Evolutionary conservation across 1,140 invertebrate species (phyloP), one percentile per base, ranked within the genome.

Genomic region (Drosophila suzukii): DNA sequence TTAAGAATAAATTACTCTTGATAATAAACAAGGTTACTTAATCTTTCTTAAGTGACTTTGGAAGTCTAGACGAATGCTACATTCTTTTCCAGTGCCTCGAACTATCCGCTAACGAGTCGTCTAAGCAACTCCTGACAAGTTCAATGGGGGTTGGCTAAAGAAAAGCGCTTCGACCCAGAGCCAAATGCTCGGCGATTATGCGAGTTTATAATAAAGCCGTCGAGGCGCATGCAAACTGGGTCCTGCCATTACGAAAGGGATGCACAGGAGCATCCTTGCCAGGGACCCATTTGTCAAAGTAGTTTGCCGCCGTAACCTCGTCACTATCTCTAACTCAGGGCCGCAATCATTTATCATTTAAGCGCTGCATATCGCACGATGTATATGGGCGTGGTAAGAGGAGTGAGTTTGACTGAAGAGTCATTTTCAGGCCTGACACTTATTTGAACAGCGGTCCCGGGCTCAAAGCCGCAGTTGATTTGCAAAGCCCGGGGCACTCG

Each of bases 321-420:
- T 88, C 82, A 88, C 83, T 88, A 86, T 88, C 83, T 82, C 61
- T 56, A 67, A 63, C 61, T 85, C 81, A 61, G 51, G 60, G 55
- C 70, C 67, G 66, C 83, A 86, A 75, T 88, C 83, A 88, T 86
- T 86, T 86, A 86, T 86, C 83, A 86, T 86, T 88, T 82, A 88
- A 88, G 83, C 67, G 72, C 75, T 86, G 83, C 83, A 78, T 36
- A 32, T 30, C 39, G 47, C 7, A 27, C 27, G 24, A 39, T 30
- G 12, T 72, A 59, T 43, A 30, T 34, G 54, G 11, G 24, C 20
- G 13, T 27, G 17, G 20, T 15, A 20, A 55, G 13, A 62, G 27
- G 50, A 56, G 57, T 59, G 56, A 34, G 11, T 49, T 17, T 44
- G 51, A 61, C 58, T 36, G 34, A 38, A 34, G 41, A 75, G 55